Conservation (phyloP, 1,140 invertebrate genomes). For the Matsumurasca onukii region DNA sequence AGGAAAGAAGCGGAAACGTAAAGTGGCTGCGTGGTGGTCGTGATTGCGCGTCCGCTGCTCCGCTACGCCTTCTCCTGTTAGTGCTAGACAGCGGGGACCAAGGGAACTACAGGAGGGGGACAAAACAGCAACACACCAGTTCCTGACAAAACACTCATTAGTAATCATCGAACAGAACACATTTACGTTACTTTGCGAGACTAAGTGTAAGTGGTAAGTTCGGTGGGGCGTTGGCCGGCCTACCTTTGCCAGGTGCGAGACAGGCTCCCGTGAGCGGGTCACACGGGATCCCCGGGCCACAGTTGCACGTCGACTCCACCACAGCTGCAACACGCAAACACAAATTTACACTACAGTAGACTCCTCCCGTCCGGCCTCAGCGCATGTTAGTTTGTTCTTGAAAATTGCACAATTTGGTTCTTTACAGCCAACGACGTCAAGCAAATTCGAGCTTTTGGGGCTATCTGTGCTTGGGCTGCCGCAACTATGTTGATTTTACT, state of each 20-base stretch:
- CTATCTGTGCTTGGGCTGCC: too few relatives aligned
- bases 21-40: neutral
- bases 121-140: constrained; percentile 47
- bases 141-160: neutral
- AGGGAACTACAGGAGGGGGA: constrained; percentile 27
- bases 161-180: too few relatives aligned
- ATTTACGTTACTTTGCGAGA: neutral
- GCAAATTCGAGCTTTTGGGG: too few relatives aligned
- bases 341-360: too few relatives aligned
- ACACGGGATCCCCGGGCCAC: constrained; percentile 70
- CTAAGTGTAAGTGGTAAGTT: neutral
- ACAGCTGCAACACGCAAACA: constrained; percentile 41
- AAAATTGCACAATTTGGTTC: too few relatives aligned
- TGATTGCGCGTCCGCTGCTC: constrained; percentile 29
- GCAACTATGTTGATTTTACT: too few relatives aligned
- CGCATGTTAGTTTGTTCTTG: too few relatives aligned
- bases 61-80: constrained; percentile 23
- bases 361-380: too few relatives aligned
- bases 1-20: constrained; percentile 15
- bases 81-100: constrained; percentile 14
- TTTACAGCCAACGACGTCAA: too few relatives aligned
- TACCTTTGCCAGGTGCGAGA: constrained; percentile 63
- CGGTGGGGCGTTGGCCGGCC: constrained; percentile 44
- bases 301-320: constrained; percentile 51
- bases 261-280: constrained; percentile 74